Evolutionary conservation across 2,113 vertebrate species (phyloP).

Genomic region (Alethe diademata): DNA sequence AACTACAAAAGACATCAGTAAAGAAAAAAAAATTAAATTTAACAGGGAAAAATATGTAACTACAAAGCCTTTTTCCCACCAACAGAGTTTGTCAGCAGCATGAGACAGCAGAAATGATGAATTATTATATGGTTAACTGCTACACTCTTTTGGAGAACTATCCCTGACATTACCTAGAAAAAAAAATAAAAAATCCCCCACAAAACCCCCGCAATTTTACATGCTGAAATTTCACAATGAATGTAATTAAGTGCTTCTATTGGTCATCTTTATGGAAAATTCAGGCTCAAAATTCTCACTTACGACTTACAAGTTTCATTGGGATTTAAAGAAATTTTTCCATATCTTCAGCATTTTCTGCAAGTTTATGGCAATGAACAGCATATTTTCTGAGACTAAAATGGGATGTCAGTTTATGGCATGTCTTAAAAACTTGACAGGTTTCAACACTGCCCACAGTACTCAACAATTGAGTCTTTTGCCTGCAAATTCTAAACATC

Average conservation of each 20-base stretch:
- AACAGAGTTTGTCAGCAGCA: background rate
- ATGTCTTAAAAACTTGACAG: background rate
- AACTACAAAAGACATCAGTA: background rate
- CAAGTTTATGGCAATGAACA: background rate
- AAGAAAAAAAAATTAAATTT: background rate
- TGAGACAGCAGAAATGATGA: background rate
- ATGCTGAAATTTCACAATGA: background rate
- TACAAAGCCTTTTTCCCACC: background rate
- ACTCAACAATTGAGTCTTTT: background rate
- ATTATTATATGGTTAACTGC: background rate
- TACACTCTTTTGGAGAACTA: background rate
- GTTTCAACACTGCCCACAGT: background rate
- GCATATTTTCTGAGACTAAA: background rate
- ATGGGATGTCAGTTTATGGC: background rate
- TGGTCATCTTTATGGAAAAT: background rate
- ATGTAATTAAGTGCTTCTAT: background rate
- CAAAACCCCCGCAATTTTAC: rapidly evolving
- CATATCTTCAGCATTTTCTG: background rate
- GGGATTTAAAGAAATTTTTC: background rate
- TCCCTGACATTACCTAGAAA: background rate
- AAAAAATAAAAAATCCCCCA: background rate
- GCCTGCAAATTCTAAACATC: background rate
- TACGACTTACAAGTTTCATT: background rate
- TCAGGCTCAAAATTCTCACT: background rate
- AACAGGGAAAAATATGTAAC: background rate